These are phyloP conservation scores for Cyanocitta stelleri DNA, from an alignment of 2,113 vertebrate species.

Conservation along the genomic window DNA sequence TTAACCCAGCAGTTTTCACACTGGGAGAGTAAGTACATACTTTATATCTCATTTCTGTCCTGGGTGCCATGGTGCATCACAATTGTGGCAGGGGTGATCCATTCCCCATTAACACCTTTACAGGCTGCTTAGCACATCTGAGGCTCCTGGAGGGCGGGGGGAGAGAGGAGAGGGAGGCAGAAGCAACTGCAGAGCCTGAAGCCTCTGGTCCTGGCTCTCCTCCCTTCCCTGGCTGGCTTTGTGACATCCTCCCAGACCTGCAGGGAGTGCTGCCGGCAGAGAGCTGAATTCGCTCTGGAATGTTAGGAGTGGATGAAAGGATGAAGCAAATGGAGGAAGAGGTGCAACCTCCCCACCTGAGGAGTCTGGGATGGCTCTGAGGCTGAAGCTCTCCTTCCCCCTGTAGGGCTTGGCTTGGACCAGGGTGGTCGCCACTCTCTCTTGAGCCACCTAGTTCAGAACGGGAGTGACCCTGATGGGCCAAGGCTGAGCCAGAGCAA, in stretches of 20 bases:
- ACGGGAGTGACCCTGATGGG: neutral
- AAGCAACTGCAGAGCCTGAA: neutral
- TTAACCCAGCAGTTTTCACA: slow-evolving; percentile 43
- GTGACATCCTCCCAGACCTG: neutral
- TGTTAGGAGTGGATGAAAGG: neutral
- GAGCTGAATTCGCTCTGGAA: neutral
- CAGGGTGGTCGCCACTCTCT: neutral
- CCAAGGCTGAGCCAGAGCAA: neutral
- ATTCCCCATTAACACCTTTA: slow-evolving; percentile 36
- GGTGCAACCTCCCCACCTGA: neutral
- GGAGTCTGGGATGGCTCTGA: neutral
- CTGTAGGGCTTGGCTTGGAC: neutral
- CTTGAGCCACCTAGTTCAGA: neutral
- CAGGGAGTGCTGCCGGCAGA: neutral
- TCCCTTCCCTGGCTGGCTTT: neutral
- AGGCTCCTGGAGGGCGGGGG: neutral
- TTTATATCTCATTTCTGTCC: slow-evolving; percentile 21
- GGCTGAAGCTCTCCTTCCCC: neutral
- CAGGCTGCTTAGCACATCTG: slow-evolving; percentile 37
- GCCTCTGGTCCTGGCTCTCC: neutral
- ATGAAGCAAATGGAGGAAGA: neutral
- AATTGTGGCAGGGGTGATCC: slow-evolving; percentile 30
- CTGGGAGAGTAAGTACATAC: neutral
- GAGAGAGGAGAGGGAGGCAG: neutral
- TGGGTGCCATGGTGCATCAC: neutral